Evolutionary conservation across 2,113 vertebrate species (phyloP).

Genomic region (Cheilinus undulatus): DNA sequence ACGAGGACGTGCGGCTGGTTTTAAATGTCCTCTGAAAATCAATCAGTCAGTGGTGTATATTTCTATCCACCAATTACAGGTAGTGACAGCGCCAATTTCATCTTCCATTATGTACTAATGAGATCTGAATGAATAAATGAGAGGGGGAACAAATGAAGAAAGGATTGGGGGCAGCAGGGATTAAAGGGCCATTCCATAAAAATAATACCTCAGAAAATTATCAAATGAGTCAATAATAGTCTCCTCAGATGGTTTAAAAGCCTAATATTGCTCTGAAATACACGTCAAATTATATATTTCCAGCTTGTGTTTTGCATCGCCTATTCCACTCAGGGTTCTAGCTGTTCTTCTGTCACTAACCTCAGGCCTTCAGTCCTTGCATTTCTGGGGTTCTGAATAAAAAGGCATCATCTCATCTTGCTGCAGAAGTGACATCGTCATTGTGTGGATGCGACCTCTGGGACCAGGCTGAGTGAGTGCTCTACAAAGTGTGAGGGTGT

Average conservation of each 20-base stretch:
- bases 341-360: neutral
- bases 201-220: neutral
- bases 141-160: slow-evolving; percentile 9
- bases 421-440: slow-evolving; percentile 47
- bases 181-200: neutral
- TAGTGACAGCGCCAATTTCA: slow-evolving; percentile 37
- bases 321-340: neutral
- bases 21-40: slow-evolving; percentile 41
- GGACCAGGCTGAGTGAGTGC: neutral
- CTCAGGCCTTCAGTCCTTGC: neutral
- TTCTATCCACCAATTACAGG: slow-evolving; percentile 42
- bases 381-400: slow-evolving; percentile 33
- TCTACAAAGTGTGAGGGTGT: slow-evolving; percentile 1
- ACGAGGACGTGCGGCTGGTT: neutral
- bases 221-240: slow-evolving; percentile 4
- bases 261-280: neutral
- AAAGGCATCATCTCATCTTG: slow-evolving; percentile 30
- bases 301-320: too few species aligned
- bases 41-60: slow-evolving; percentile 17
- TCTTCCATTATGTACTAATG: slow-evolving; percentile 48
- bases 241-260: too few species aligned
- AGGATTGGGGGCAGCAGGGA: neutral
- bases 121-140: slow-evolving; percentile 47
- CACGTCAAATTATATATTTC: neutral
- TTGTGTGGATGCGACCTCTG: slow-evolving; percentile 50